Conservation (phyloP, 1,140 invertebrate genomes). For the Stratiolaelaps scimitus region DNA sequence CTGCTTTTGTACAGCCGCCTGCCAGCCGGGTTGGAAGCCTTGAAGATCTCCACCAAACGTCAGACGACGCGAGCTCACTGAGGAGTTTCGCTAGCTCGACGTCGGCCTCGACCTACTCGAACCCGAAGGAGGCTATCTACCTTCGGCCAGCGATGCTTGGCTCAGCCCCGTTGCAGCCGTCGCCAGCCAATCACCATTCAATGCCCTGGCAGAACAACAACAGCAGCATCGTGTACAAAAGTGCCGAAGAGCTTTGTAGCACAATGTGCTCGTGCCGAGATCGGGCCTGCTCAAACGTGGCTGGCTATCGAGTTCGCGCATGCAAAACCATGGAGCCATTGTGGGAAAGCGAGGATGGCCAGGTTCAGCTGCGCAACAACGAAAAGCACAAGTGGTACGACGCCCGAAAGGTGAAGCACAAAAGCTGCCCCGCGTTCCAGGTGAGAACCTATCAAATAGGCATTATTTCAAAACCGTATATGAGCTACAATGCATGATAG, state of each 20-base stretch:
- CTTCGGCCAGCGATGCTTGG: conserved; percentile 23
- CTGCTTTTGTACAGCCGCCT: conserved; percentile 3
- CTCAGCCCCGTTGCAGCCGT: conserved; percentile 11
- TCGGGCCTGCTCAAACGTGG: background rate
- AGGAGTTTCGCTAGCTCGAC: conserved; percentile 22
- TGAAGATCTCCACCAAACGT: conserved; percentile 23
- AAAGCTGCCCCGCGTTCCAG: conserved; percentile 33
- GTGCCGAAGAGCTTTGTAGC: conserved; percentile 23
- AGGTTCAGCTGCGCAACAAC: conserved; percentile 28
- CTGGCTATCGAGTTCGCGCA: conserved; percentile 24
- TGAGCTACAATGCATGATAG: background rate
- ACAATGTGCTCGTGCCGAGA: conserved; percentile 26
- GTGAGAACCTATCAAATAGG: conserved; percentile 30
- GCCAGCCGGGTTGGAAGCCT: conserved; percentile 19
- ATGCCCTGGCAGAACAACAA: conserved; percentile 12
- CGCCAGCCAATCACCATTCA: conserved; percentile 22
- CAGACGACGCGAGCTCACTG: conserved; percentile 9
- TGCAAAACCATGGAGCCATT: conserved; percentile 35
- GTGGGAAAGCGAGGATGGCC: conserved; percentile 33
- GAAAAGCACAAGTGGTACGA: conserved; percentile 33
- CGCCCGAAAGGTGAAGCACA: conserved; percentile 31
- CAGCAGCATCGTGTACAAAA: conserved; percentile 8
- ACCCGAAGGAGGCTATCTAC: conserved; percentile 10
- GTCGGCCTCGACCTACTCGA: conserved; percentile 19
- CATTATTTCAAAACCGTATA: no score